Conservation (phyloP, 2,797 vertebrate genomes). For the Harpagifer antarcticus region DNA sequence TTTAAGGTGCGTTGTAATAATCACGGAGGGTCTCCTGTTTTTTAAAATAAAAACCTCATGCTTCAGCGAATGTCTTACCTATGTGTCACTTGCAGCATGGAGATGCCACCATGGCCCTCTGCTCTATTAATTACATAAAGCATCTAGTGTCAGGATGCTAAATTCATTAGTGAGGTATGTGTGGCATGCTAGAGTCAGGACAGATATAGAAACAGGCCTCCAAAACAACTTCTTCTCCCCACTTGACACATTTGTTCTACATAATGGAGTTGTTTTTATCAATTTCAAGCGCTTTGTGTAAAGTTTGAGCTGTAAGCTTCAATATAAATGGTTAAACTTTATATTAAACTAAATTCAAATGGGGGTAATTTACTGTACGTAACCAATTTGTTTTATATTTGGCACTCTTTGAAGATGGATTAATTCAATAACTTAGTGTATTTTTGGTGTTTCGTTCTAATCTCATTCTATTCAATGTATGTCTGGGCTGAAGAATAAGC, state of each 20-base stretch:
- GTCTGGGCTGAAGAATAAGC: neutral
- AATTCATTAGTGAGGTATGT: conserved; percentile 84
- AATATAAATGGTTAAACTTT: neutral
- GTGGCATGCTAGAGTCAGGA: conserved; percentile 76
- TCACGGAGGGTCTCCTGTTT: conserved; percentile 52
- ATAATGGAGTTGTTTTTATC: conserved; percentile 46
- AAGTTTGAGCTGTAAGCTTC: neutral
- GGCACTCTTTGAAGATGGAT: conserved; percentile 12
- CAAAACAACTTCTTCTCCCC: conserved; percentile 74
- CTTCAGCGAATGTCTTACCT: conserved; percentile 80
- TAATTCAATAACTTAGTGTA: conserved; percentile 2
- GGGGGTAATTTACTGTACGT: neutral
- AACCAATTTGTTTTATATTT: neutral
- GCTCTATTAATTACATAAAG: conserved; percentile 84
- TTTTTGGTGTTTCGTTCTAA: conserved; percentile 1
- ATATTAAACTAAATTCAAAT: conserved; percentile 8
- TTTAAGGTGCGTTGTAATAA: conserved; percentile 59
- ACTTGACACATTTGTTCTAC: conserved; percentile 61
- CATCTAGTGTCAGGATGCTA: conserved; percentile 84
- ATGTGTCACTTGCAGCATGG: conserved; percentile 77
- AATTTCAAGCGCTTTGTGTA: neutral
- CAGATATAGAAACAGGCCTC: conserved; percentile 79
- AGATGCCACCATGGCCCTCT: conserved; percentile 65
- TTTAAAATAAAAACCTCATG: conserved; percentile 71
- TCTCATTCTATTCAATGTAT: conserved; percentile 26